Base-by-base conservation (phyloP, 2,113 vertebrate species). In the Atlantisia rogersi region DNA sequence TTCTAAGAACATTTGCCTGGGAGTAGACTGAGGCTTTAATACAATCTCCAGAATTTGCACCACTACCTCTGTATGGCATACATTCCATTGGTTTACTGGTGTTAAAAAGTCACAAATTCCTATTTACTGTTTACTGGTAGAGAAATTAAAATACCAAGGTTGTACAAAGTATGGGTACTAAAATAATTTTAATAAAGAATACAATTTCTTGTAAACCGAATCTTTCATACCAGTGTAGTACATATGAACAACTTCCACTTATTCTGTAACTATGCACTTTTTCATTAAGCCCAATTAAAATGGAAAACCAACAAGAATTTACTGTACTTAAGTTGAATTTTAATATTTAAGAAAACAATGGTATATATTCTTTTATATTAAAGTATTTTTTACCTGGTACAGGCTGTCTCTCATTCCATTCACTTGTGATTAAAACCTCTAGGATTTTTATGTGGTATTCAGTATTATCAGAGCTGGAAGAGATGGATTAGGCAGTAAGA, bases 401-500 rank as follows among this genome's bases (percentile, higher is more conserved):
- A 21, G 98, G 97, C 94, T 99, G 99, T 96, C 94, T 98, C 77
- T 99, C 99, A 94, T 97, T 98, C 98, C 98, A 98, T 97, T 99
- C 99, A 26, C 98, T 99, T 95, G 98, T 97, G 96, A 99, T 99
- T 97, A 99, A 98, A 95, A 98, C 97, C 97, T 99, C 99, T 35
- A 99, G 92, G 71, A 99, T 99, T 98, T 99, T 99, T 95, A 98
- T 93, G 97, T 99, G 98, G 91, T 98, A 97, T 86, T 99, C 99
- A 37, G 98, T 96, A 97, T 98, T 98, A 97, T 99, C 99, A 95
- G 99, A 98, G 91, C 99, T 99, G 97, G 12, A 96, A 95, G 67
- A 96, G 28, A 94, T 37, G 15, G 8, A 86, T 84, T 53, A 91
- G 39, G 20, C 29, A 87, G n/a, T 95, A 88, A 87, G 65, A 90